A percentile compares a stretch with the other conserved stretches of the same genome.
phyloP scores from a whole-genome alignment of 2,888 invertebrate genomes.

The Sinelater perroti region DNA sequence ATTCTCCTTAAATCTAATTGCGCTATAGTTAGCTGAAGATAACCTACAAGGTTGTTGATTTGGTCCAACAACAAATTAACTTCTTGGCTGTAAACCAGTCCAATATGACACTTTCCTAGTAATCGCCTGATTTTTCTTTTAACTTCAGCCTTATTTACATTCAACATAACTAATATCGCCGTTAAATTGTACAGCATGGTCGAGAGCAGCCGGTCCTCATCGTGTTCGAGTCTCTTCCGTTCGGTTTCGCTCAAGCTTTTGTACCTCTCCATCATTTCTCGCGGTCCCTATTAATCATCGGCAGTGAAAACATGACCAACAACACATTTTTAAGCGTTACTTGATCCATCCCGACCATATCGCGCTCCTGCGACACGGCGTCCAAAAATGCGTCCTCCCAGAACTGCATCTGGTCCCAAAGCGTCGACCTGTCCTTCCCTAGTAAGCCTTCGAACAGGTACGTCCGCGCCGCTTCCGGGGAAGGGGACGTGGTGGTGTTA shows the following conservation, averaged over 20 bases:
- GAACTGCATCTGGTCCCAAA: constrained; percentile 99
- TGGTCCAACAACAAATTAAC: constrained; percentile 96
- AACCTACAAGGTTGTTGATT: constrained; percentile 84
- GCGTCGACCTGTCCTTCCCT: constrained; percentile 82
- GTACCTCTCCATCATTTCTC: constrained; percentile 99
- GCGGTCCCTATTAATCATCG: constrained; percentile 77
- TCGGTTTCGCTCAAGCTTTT: constrained; percentile 92
- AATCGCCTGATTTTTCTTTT: constrained; percentile 88
- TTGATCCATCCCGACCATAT: constrained; percentile 99
- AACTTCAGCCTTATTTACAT: constrained; percentile 83
- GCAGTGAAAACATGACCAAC: background rate
- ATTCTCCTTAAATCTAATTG: no score
- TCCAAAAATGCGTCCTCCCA: constrained; percentile 99
- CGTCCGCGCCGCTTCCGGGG: constrained; percentile 87
- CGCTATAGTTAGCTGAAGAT: no score
- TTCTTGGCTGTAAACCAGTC: constrained; percentile 96
- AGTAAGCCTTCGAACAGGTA: constrained; percentile 91
- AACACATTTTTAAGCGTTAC: constrained; percentile 50
- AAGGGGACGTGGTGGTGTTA: constrained; percentile 85
- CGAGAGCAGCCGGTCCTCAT: constrained; percentile 94
- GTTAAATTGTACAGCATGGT: constrained; percentile 96
- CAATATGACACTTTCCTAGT: constrained; percentile 98
- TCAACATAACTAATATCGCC: constrained; percentile 93
- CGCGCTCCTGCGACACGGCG: constrained; percentile 96
- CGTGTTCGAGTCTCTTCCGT: constrained; percentile 93